Conservation (phyloP, 2,888 invertebrate species). For the Ectemnius continuus region DNA sequence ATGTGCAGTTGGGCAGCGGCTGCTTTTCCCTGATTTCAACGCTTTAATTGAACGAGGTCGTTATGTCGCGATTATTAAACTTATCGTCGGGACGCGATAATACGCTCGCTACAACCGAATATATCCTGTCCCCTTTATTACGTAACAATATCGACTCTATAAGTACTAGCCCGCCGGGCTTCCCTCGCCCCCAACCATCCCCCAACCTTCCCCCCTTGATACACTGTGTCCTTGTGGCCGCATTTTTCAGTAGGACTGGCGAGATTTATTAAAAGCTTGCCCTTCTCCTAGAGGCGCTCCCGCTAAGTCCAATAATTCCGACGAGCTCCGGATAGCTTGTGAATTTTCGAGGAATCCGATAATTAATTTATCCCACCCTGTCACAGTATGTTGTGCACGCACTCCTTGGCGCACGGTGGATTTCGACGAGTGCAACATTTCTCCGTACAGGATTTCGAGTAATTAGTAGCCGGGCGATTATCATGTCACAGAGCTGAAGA, state of each 20-base stretch:
- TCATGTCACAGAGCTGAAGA: background rate
- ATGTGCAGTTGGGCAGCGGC: no score
- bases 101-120: no score
- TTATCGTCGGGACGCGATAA: background rate
- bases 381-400: background rate
- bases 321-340: background rate
- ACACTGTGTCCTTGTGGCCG: no score
- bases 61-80: background rate
- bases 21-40: background rate
- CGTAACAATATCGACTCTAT: no score
- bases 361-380: constrained; percentile 3
- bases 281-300: no score
- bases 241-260: no score
- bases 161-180: no score
- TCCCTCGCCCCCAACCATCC: no score
- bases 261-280: no score
- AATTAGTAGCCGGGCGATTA: constrained; percentile 3
- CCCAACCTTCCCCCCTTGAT: no score
- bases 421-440: background rate
- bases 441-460: constrained; percentile 1
- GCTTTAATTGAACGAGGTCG: background rate
- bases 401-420: background rate
- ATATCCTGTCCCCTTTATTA: no score
- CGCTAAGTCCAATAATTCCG: background rate
- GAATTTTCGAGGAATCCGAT: background rate